phyloP scores from a whole-genome alignment of 2,797 vertebrate species.

The Peromyscus aztecus region DNA sequence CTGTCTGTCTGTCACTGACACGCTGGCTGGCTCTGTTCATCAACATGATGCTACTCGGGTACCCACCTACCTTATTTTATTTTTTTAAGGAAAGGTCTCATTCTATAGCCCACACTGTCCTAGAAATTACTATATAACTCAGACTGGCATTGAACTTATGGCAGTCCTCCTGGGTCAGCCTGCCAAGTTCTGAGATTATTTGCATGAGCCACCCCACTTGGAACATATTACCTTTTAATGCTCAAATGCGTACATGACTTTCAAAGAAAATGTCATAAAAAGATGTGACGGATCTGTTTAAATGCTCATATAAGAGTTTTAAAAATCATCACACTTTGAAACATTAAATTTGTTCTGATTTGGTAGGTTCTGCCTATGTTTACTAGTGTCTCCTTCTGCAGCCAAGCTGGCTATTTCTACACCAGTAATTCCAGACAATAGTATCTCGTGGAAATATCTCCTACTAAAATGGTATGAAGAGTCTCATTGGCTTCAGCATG shows the following conservation, averaged over 20 bases:
- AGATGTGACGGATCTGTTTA: background rate
- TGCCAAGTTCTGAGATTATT: background rate
- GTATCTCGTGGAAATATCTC: background rate
- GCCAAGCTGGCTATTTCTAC: background rate
- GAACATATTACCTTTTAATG: background rate
- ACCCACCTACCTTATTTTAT: background rate
- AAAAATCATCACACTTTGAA: background rate
- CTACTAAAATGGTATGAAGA: background rate
- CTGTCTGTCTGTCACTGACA: background rate
- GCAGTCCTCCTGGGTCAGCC: background rate
- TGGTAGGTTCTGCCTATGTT: background rate
- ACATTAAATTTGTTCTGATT: background rate
- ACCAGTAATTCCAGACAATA: constrained; percentile 15
- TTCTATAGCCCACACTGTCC: background rate
- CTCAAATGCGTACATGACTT: background rate
- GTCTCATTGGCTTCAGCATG: background rate
- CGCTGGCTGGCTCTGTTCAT: background rate
- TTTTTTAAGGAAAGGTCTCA: background rate
- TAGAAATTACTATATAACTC: background rate
- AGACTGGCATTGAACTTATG: background rate
- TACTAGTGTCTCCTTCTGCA: constrained; percentile 1
- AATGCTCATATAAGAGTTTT: constrained; percentile 42
- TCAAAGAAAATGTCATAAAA: constrained; percentile 35
- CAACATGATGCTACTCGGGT: background rate
- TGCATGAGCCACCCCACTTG: background rate